A percentile compares a stretch with the other conserved stretches of the same genome.
These are phyloP conservation scores for Galerucella nymphaeae DNA, from an alignment of 2,888 invertebrate genomes.

Conservation along the genomic window DNA sequence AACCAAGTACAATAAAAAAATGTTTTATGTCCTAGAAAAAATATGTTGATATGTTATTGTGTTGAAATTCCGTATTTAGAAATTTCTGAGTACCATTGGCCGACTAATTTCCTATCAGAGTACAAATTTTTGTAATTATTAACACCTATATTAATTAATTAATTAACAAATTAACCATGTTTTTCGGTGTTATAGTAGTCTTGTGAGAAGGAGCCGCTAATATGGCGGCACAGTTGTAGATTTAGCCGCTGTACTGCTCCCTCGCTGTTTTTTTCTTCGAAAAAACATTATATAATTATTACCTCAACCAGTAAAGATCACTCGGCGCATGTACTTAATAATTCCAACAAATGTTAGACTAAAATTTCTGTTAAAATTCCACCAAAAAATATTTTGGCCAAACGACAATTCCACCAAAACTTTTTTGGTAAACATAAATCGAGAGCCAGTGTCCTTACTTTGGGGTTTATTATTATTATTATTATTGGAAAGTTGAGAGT, in stretches of 20 bases:
- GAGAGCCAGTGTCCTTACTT: conserved; percentile 1
- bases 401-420: neutral
- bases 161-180: conserved; percentile 58
- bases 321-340: neutral
- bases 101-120: conserved; percentile 61
- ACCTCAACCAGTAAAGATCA: neutral
- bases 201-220: conserved; percentile 54
- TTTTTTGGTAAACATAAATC: neutral
- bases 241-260: conserved; percentile 61
- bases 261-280: conserved; percentile 63
- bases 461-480: conserved; percentile 37
- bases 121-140: conserved; percentile 62
- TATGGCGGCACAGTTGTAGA: conserved; percentile 49
- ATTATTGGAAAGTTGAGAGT: conserved; percentile 64
- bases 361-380: neutral
- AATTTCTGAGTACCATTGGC: conserved; percentile 49
- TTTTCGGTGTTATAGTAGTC: conserved; percentile 61
- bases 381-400: neutral
- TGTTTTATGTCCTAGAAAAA: conserved; percentile 32
- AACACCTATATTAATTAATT: conserved; percentile 49
- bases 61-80: conserved; percentile 25
- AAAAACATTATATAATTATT: conserved; percentile 34
- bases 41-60: conserved; percentile 29
- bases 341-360: neutral
- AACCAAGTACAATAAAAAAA: conserved; percentile 24